Base-by-base conservation (phyloP, 2,797 vertebrate genomes). In the Parauchenoglanis ngamensis region DNA sequence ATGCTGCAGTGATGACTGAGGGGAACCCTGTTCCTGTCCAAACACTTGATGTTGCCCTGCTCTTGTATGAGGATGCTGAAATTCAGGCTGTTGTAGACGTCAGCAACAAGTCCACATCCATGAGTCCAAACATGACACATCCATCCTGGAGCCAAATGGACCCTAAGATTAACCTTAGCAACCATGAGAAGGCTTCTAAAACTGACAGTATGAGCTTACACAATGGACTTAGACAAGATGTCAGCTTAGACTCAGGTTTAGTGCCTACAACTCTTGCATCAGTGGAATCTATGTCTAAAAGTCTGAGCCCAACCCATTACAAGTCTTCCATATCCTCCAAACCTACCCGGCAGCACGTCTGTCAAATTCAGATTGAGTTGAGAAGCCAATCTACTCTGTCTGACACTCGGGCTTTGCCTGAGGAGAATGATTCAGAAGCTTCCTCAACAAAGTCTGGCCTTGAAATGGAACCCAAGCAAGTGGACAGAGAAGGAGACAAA, bases 51-150 rank as follows among this genome's bases (percentile, higher is more conserved):
- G 76, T 25, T 44, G 75, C 49, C 17, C 5, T 70, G 4, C 96
- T 96, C 0, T 96, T 95, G n/a, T 87, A 28, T 0, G n/a, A 56
- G 35, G 84, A 86, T 2, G 61, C 56, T 25, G 89, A 67, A 56
- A 93, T 98, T 61, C 98, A 99, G 92, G 96, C 96, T 0, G 95
- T 95, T 85, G 94, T 94, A 11, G 92, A 93, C 0, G 90, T 96
- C 7, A 92, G 95, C 59, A 95, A 95, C 89, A 93, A 92, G 82
- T 96, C 95, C 0, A 94, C 95, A 6, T 95, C 95, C 68, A 97
- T 95, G 23, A 97, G 96, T 81, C 96, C 97, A 80, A 94, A 93
- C 87, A 95, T 95, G 75, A 92, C 95, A 28, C 13, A 90, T 89
- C 82, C 94, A 49, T 93, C 92, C 88, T 93, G 87, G 72, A 31